Evolutionary conservation across 2,888 invertebrate species (phyloP), one percentile per base, ranked within the genome.

Genomic region (Pecten maximus): DNA sequence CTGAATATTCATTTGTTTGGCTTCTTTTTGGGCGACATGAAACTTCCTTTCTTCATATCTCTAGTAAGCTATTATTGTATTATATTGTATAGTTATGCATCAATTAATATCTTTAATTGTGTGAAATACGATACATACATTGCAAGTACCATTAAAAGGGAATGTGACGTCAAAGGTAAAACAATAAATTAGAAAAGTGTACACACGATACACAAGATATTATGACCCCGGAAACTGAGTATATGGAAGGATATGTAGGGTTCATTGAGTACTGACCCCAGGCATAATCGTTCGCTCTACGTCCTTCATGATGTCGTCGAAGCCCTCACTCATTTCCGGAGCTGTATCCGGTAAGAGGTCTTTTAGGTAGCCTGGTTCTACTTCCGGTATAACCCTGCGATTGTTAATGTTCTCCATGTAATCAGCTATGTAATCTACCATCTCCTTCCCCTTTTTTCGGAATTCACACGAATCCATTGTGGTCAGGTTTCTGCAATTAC

Each of bases 361-460:
- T 35, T 95, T 92, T 88, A 97, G 93, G 92, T 96, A 96, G 0
- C 97, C 97, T 0, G 96, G 96, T 88, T 96, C 95, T 0, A 96
- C 96, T 89, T 96, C 96, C 12, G 96, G 95, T 16, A 95, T 94
- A 0, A 96, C 96, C 15, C 95, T 93, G 19, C 95, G 93, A 16
- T 91, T 89, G 12, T 93, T 91, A 60, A 96, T 93, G 16, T 94
- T 95, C 74, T 96, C 96, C 95, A 96, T 95, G 91, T 97, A 96
- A 88, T 96, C 95, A 0, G 96, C 96, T 39, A 97, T 96, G 89
- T 95, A 97, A 91, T 96, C 96, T 39, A 97, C 96, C 96, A 97
- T 95, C 89, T 97, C 96, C 91, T 95, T 95, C 0, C 97, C 97
- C 40, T 95, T 93, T 91, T 95, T 95, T 60, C 96, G 93, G 93